phyloP scores from a whole-genome alignment of 1,140 invertebrate genomes.

The Tribolium madens region DNA sequence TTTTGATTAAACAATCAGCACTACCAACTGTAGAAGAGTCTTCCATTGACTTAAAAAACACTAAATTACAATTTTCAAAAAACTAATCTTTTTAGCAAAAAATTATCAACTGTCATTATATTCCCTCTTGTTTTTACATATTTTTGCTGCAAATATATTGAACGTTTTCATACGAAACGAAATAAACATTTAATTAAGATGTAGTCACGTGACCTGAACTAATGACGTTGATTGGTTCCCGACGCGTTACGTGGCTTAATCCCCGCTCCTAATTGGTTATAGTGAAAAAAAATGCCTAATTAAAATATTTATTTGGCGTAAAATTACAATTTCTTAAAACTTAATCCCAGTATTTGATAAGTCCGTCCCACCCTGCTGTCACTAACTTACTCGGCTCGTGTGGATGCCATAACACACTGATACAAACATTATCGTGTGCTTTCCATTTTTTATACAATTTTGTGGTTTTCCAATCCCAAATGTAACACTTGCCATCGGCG shows the following conservation, averaged over 20 bases:
- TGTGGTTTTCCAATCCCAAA: constrained; percentile 99
- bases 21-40: too few species aligned
- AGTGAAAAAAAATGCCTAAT: not conserved
- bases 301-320: not conserved
- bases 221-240: not conserved
- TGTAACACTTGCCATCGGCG: constrained; percentile 98
- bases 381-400: constrained; percentile 97
- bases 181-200: too few species aligned
- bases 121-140: too few species aligned
- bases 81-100: too few species aligned
- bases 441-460: constrained; percentile 99
- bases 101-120: too few species aligned
- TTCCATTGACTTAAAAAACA: too few species aligned
- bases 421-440: constrained; percentile 98
- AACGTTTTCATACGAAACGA: too few species aligned
- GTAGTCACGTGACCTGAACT: too few species aligned
- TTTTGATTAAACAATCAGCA: too few species aligned
- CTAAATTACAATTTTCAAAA: too few species aligned
- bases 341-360: constrained; percentile 99
- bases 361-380: constrained; percentile 97
- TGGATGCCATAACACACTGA: constrained; percentile 96
- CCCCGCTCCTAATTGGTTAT: not conserved
- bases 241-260: not conserved
- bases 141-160: too few species aligned
- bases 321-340: not conserved